A percentile compares a stretch with the other conserved stretches of the same genome.
These are phyloP conservation scores for Sarcophaga caerulescens DNA, from an alignment of 2,888 invertebrate species.

Conservation along the genomic window DNA sequence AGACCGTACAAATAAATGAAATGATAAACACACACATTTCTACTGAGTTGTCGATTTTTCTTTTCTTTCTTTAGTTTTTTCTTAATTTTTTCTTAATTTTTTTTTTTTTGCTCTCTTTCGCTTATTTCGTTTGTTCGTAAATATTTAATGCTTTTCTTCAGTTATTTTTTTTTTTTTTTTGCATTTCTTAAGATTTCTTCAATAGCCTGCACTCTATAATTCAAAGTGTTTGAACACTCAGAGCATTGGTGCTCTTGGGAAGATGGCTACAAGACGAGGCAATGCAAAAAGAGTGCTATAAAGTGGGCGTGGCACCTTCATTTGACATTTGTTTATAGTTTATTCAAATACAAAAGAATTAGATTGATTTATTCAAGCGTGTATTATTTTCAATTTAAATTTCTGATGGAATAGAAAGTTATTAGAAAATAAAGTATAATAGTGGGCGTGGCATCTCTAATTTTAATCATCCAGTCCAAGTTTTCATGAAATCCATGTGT, in stretches of 20 bases:
- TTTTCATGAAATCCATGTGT: too few relatives aligned
- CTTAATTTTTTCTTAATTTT: neutral
- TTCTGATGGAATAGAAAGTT: too few relatives aligned
- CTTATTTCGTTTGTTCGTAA: neutral
- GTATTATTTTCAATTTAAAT: too few relatives aligned
- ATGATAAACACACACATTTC: constrained; percentile 63
- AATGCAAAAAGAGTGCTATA: too few relatives aligned
- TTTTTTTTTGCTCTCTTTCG: neutral
- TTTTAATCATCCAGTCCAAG: too few relatives aligned
- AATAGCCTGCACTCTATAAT: neutral
- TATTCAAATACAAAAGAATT: too few relatives aligned
- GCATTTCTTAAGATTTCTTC: neutral
- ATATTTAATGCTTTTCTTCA: neutral
- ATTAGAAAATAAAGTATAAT: too few relatives aligned
- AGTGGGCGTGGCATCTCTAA: too few relatives aligned
- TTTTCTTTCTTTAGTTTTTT: constrained; percentile 33
- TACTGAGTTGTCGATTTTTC: constrained; percentile 51
- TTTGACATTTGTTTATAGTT: too few relatives aligned
- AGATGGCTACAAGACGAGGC: too few relatives aligned
- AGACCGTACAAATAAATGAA: constrained; percentile 67
- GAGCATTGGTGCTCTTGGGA: neutral
- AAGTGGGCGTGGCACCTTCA: too few relatives aligned
- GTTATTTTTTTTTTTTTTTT: neutral
- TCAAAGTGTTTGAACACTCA: neutral
- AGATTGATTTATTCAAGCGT: too few relatives aligned